These are phyloP conservation scores for Drosophila atripex DNA, from an alignment of 2,888 invertebrate genomes.

Conservation along the genomic window DNA sequence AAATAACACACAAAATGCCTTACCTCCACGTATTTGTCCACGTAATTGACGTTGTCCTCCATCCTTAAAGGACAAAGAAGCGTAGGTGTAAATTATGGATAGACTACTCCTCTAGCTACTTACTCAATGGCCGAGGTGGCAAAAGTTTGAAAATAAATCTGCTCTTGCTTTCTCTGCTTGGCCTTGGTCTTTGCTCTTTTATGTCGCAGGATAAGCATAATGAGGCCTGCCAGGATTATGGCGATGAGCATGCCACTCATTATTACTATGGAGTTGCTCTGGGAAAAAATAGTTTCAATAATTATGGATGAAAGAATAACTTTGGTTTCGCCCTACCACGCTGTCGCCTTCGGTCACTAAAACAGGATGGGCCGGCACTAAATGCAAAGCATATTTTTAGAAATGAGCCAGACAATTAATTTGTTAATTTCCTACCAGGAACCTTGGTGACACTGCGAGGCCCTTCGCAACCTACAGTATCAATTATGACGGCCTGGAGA, in stretches of 20 bases:
- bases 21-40: conserved; percentile 86
- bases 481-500: conserved; percentile 73
- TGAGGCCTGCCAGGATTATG: conserved; percentile 44
- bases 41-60: conserved; percentile 86
- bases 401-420: neutral
- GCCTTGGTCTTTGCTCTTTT: conserved; percentile 51
- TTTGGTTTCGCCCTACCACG: conserved; percentile 39
- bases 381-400: neutral
- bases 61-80: conserved; percentile 76
- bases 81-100: neutral
- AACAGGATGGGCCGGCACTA: conserved; percentile 56
- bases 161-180: conserved; percentile 58
- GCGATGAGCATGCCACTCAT: conserved; percentile 55
- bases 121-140: conserved; percentile 57
- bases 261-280: conserved; percentile 62
- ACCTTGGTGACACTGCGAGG: conserved; percentile 61
- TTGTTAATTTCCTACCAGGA: conserved; percentile 57
- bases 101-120: conserved; percentile 16
- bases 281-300: neutral
- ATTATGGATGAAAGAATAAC: too few species aligned
- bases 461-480: conserved; percentile 73
- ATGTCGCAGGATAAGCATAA: conserved; percentile 44
- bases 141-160: conserved; percentile 63
- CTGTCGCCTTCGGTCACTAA: conserved; percentile 40
- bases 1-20: conserved; percentile 5